These are phyloP conservation scores for Sciurus carolinensis DNA, from an alignment of 2,797 vertebrate genomes.

Conservation along the genomic window DNA sequence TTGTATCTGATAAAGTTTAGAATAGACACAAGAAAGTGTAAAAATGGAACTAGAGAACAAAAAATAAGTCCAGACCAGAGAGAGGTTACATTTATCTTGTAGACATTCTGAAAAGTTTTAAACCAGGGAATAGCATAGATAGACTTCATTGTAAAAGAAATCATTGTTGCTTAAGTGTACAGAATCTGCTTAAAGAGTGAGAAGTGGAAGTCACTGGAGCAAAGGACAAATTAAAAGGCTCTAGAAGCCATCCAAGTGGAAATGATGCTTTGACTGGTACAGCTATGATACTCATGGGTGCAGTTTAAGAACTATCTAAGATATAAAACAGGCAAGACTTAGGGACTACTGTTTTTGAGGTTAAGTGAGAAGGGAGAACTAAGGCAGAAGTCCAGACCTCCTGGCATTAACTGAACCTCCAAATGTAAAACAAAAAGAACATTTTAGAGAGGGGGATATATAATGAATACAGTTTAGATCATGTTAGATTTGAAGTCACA, in stretches of 20 bases:
- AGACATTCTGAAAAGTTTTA: constrained; percentile 4
- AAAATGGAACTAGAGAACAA: not conserved
- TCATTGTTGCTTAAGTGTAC: not conserved
- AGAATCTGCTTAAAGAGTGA: not conserved
- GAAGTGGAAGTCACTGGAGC: not conserved
- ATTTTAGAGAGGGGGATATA: not conserved
- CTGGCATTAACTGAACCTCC: not conserved
- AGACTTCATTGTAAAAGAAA: not conserved
- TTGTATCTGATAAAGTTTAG: not conserved
- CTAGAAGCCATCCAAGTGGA: not conserved
- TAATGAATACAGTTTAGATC: constrained; percentile 12
- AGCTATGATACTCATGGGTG: not conserved
- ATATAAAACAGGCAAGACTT: not conserved
- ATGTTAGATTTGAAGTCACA: not conserved
- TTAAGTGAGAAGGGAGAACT: not conserved
- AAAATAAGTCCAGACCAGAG: not conserved
- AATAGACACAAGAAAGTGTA: not conserved
- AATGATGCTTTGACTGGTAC: not conserved
- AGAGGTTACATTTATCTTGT: not conserved
- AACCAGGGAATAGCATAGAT: not conserved
- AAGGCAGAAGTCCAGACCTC: not conserved
- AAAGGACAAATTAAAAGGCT: constrained; percentile 2
- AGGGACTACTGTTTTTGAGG: not conserved
- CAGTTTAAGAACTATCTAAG: constrained; percentile 12
- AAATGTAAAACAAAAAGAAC: not conserved